Evolutionary conservation across 2,113 vertebrate genomes (phyloP), one percentile per base, ranked within the genome.

Genomic region (Podarcis muralis): DNA sequence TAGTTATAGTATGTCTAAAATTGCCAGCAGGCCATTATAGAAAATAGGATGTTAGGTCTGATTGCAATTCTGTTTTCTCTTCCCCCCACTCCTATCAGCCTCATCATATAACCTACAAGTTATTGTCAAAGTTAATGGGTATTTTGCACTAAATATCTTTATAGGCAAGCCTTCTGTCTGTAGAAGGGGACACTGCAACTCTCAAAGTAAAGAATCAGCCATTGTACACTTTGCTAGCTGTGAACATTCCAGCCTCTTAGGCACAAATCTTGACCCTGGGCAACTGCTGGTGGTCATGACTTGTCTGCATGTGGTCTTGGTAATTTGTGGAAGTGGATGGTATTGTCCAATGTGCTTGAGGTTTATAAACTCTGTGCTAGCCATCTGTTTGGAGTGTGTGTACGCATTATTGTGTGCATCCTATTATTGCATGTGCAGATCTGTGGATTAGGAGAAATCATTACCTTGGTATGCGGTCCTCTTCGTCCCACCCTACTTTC

Each of bases 11-110:
- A 30, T 71, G 22, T 75, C 86, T 32, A 30, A 30, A 81, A 68
- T 89, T 90, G 89, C 87, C 81, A 62, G 35, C 5, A 15, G 57
- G 80, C 48, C 6, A 25, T 89, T 81, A 81, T 69, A 32, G 62
- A 72, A 85, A 25, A 65, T 65, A 23, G 37, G 30, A 48, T 79
- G 74, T 78, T 77, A 37, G 16, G 65, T 30, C 37, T 25, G 20
- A n/a, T 27, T 77, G 12, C 57, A 32, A 84, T 84, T 15, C 22
- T 57, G 8, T 66, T 4, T 65, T 22, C 16, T 23, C 37, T 62
- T 71, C 30, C 25, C 30, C 13, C 11, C 77, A n/a, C 22, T 3
- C 20, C 30, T 37, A 23, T 48, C 48, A 11, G 8, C 25, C 40
- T 6, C 30, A 15, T 35, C 62, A n/a, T 48, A 69, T 87, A 87